These are phyloP conservation scores for Acleris holmiana DNA, from an alignment of 2,888 invertebrate species.

Conservation along the genomic window DNA sequence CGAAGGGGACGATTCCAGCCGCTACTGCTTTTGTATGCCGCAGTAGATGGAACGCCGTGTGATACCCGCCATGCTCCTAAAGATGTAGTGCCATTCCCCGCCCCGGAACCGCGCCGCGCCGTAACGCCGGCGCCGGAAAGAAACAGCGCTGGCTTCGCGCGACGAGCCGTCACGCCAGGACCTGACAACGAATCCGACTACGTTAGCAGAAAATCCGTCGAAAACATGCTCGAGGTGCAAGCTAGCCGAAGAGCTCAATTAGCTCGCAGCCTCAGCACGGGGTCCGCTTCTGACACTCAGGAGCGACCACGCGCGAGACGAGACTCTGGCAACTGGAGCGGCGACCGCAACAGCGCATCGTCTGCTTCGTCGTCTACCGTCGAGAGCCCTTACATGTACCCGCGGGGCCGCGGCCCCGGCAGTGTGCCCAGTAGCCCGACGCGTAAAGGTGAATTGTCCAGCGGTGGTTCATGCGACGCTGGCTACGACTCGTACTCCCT, in stretches of 20 bases:
- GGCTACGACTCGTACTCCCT: slow-evolving; percentile 96
- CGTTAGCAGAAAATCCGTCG: slow-evolving; percentile 90
- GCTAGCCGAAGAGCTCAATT: slow-evolving; percentile 87
- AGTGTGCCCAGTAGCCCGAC: slow-evolving; percentile 89
- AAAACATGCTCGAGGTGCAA: slow-evolving; percentile 88
- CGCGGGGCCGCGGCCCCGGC: slow-evolving; percentile 86
- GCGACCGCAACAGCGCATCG: slow-evolving; percentile 96
- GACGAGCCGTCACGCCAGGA: slow-evolving; percentile 94
- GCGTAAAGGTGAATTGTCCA: slow-evolving; percentile 87
- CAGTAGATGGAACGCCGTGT: slow-evolving; percentile 92
- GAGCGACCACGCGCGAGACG: slow-evolving; percentile 89
- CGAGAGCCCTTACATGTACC: slow-evolving; percentile 95
- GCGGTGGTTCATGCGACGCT: slow-evolving; percentile 91
- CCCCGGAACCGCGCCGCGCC: slow-evolving; percentile 86
- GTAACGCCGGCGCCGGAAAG: slow-evolving; percentile 94
- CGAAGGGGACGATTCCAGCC: slow-evolving; percentile 96
- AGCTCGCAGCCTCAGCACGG: slow-evolving; percentile 89
- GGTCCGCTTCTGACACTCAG: slow-evolving; percentile 88
- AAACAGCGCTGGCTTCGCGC: slow-evolving; percentile 86
- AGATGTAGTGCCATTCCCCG: slow-evolving; percentile 85
- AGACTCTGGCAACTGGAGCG: slow-evolving; percentile 97
- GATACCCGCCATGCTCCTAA: slow-evolving; percentile 89
- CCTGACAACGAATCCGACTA: slow-evolving; percentile 91
- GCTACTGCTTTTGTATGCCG: slow-evolving; percentile 93
- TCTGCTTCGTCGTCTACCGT: slow-evolving; percentile 96